Base-by-base conservation (phyloP, 1,140 invertebrate genomes). In the Drosophila bocqueti region DNA sequence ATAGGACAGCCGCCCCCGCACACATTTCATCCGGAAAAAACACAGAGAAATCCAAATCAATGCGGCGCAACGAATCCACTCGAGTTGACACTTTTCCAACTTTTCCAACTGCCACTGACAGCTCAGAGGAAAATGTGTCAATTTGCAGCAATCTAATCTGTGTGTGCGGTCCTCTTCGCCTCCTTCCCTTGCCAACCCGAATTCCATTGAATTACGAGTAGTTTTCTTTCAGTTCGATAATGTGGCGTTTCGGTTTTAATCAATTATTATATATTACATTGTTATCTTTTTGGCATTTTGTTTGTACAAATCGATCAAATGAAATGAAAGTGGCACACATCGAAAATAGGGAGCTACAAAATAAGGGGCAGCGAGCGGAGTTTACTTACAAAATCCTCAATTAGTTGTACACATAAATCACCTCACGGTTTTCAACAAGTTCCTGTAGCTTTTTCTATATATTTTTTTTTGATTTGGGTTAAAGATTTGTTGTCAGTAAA, bases 91-190 rank as follows among this genome's bases (percentile, higher is more conserved):
- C 60, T 55, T 73, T 50, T 52, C 52, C 63, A 43, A 82, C 52
- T 75, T 69, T 65, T 75, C 42, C 46, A 59, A 67, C 68, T 63
- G 62, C 47, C 54, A 55, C 16, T 63, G 66, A 81, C 72, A 80
- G 74, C 80, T 58, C 58, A 71, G 60, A 68, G 63, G 69, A 77
- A 87, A 83, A 87, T 89, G 81, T 87, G 84, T 87, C 84, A 87
- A 89, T 87, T 89, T 89, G 73, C 84, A 89, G 81, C 81, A 87
- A 87, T 87, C 84, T 87, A 89, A 87, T 87, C 84, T 87, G 69
- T 81, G 73, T 89, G 84, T 89, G 84, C 73, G 83, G 83, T 87
- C 75, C 43, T 15, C 7, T 4, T 9, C 0, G 13, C 49, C 49
- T 18, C 21, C 29, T 38, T 36, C 18, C 59, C 58, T 64, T 60